Conservation (phyloP, 2,113 vertebrate species). For the Arizona elegans region DNA sequence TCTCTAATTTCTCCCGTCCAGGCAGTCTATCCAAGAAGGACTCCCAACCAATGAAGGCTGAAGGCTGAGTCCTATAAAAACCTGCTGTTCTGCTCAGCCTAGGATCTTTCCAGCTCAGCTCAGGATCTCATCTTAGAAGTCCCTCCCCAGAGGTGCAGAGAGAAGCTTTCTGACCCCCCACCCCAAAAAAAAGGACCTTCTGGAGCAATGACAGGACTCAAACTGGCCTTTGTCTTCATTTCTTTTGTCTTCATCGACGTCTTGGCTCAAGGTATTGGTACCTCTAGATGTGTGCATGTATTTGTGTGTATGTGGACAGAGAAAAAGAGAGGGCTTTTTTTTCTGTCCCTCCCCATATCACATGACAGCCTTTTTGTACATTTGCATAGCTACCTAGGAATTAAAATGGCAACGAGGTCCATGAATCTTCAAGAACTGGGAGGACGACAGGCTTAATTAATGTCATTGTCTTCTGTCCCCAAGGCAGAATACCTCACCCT, state of each 20-base stretch:
- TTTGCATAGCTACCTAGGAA: background rate
- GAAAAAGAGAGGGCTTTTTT: background rate
- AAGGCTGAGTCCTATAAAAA: constrained; percentile 48
- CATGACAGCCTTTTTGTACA: background rate
- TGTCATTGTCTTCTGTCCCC: background rate
- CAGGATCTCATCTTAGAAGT: background rate
- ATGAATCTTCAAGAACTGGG: background rate
- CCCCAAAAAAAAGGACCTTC: background rate
- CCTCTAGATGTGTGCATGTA: background rate
- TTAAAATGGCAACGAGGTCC: background rate
- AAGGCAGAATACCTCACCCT: background rate
- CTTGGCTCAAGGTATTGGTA: constrained; percentile 28
- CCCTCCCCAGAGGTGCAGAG: background rate
- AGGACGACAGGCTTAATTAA: background rate
- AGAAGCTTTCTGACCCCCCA: background rate
- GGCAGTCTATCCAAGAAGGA: background rate
- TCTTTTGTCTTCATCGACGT: background rate
- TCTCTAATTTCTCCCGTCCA: constrained; percentile 5
- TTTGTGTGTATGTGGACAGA: background rate
- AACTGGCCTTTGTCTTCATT: constrained; percentile 15
- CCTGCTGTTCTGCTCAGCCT: background rate
- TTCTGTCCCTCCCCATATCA: background rate
- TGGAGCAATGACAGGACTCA: constrained; percentile 27
- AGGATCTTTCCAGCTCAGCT: background rate
- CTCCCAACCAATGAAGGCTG: background rate